Conservation (phyloP, 2,113 vertebrate genomes). For the Microcebus jonahi region DNA sequence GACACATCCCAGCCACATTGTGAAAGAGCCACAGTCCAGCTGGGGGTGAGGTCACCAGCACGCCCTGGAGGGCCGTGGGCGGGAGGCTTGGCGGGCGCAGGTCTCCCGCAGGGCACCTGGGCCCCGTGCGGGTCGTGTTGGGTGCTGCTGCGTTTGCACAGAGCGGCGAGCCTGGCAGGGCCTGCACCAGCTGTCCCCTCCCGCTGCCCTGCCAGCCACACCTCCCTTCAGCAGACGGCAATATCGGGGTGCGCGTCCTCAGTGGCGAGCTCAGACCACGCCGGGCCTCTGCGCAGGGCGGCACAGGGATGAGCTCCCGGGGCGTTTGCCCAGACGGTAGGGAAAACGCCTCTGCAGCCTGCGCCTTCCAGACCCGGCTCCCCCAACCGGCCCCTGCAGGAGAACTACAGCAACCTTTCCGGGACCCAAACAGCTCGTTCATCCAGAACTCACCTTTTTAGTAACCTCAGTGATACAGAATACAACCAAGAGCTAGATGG, state of each 20-base stretch:
- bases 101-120: background rate
- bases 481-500: background rate
- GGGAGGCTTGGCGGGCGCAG: background rate
- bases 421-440: background rate
- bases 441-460: background rate
- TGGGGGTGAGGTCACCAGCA: background rate
- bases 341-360: too few species aligned
- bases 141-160: background rate
- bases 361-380: fast-evolving
- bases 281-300: background rate
- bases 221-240: background rate
- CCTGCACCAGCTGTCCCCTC: background rate
- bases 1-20: background rate
- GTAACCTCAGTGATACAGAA: background rate
- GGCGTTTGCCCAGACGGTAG: background rate
- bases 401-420: background rate
- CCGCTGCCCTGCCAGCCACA: background rate
- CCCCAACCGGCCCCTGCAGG: too few species aligned
- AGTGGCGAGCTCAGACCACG: background rate
- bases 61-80: fast-evolving
- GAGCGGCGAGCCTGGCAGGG: background rate
- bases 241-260: background rate
- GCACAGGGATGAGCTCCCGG: background rate
- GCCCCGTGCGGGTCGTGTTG: background rate
- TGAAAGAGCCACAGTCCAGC: background rate